These are phyloP conservation scores for Strongylocentrotus purpuratus DNA, from an alignment of 35 echinoderm and acorn worm species.

Conservation along the genomic window DNA sequence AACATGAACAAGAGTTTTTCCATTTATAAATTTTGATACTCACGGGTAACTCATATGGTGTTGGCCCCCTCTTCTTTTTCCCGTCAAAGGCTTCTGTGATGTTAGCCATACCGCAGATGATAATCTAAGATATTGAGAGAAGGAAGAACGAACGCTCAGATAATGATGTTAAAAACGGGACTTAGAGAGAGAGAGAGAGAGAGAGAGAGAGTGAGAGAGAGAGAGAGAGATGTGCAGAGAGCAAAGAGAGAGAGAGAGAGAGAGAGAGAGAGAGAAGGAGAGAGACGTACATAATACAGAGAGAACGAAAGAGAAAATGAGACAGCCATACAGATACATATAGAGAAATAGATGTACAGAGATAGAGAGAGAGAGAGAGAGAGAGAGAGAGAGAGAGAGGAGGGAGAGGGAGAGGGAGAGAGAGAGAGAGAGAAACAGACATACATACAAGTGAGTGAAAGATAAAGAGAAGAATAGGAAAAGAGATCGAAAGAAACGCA, in stretches of 20 bases:
- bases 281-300: not conserved
- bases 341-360: too few relatives aligned
- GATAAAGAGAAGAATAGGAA: too few relatives aligned
- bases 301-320: too few relatives aligned
- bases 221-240: not conserved
- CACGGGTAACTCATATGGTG: not conserved
- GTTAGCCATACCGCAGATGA: not conserved
- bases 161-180: too few relatives aligned
- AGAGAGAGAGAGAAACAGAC: conserved; percentile 9
- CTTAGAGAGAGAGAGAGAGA: not conserved
- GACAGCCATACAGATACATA: too few relatives aligned
- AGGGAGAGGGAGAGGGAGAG: not conserved
- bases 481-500: too few relatives aligned
- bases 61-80: not conserved
- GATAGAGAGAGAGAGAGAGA: not conserved
- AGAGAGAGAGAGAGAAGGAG: too few relatives aligned
- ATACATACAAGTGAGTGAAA: not conserved
- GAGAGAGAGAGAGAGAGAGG: not conserved
- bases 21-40: not conserved
- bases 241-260: too few relatives aligned
- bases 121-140: not conserved
- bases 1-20: too few relatives aligned
- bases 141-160: not conserved
- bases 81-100: not conserved
- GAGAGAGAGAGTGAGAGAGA: not conserved